phyloP scores from a whole-genome alignment of 2,113 vertebrate genomes.

The Bubalus kerabau region DNA sequence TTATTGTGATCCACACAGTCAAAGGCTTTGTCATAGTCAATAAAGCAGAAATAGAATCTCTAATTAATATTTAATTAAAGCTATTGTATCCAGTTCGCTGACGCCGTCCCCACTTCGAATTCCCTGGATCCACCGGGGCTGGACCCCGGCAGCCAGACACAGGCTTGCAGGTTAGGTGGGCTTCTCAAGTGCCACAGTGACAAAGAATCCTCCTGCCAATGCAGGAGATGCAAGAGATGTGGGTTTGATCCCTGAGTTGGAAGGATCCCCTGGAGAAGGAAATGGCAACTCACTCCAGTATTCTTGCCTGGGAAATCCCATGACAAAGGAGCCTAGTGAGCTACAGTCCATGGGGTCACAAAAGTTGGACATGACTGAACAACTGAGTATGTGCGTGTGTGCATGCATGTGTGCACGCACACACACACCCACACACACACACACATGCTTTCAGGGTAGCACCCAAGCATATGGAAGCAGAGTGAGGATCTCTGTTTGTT shows the following conservation, averaged over 20 bases:
- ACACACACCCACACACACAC: background rate
- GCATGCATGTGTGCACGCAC: fast-evolving
- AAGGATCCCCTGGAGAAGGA: background rate
- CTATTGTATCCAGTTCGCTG: too few relatives aligned
- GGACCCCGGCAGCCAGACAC: background rate
- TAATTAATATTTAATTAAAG: too few relatives aligned
- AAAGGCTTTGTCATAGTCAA: too few relatives aligned
- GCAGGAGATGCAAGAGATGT: background rate
- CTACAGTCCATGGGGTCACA: background rate
- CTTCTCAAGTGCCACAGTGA: background rate
- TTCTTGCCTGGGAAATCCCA: background rate
- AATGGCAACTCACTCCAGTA: background rate
- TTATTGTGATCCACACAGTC: too few relatives aligned
- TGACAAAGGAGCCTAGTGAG: background rate
- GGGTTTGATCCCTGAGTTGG: background rate
- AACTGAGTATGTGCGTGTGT: fast-evolving
- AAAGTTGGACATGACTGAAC: background rate
- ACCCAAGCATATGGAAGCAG: background rate
- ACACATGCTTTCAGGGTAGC: fast-evolving
- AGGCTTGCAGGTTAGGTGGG: background rate
- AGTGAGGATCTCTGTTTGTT: too few relatives aligned
- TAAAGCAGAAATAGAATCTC: too few relatives aligned
- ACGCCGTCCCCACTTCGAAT: too few relatives aligned
- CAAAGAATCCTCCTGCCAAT: background rate
- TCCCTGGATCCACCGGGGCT: too few relatives aligned